These are phyloP conservation scores for Polietes domitor DNA, from an alignment of 2,888 invertebrate genomes.

Conservation along the genomic window DNA sequence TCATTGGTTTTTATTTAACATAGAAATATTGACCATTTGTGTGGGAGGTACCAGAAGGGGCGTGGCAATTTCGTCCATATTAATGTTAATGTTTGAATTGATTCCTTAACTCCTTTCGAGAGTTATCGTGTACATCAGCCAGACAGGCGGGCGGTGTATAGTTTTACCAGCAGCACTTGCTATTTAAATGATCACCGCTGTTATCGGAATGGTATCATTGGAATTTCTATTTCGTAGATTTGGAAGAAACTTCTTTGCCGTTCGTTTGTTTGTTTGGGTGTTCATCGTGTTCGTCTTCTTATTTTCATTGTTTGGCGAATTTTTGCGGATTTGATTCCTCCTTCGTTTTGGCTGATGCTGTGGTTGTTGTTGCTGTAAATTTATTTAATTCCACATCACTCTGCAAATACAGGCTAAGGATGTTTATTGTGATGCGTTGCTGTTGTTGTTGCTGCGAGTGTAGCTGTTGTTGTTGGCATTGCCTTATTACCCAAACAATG, in stretches of 20 bases:
- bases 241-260: background rate
- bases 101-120: no score
- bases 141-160: no score
- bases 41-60: no score
- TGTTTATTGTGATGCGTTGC: conserved; percentile 52
- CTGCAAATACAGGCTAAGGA: conserved; percentile 65
- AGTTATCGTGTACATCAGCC: no score
- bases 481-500: background rate
- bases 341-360: background rate
- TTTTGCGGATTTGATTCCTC: conserved; percentile 48
- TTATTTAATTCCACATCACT: conserved; percentile 63
- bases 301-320: conserved; percentile 27
- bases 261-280: background rate
- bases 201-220: background rate
- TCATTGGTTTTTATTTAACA: no score
- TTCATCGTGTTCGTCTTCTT: conserved; percentile 28
- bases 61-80: no score
- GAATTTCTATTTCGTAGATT: conserved; percentile 30
- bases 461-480: conserved; percentile 47
- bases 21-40: no score
- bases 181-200: background rate
- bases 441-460: conserved; percentile 47
- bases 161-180: background rate
- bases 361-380: conserved; percentile 58
- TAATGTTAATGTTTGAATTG: no score